Base-by-base conservation (phyloP, 1,140 invertebrate genomes). In the Agrypnia vestita region DNA sequence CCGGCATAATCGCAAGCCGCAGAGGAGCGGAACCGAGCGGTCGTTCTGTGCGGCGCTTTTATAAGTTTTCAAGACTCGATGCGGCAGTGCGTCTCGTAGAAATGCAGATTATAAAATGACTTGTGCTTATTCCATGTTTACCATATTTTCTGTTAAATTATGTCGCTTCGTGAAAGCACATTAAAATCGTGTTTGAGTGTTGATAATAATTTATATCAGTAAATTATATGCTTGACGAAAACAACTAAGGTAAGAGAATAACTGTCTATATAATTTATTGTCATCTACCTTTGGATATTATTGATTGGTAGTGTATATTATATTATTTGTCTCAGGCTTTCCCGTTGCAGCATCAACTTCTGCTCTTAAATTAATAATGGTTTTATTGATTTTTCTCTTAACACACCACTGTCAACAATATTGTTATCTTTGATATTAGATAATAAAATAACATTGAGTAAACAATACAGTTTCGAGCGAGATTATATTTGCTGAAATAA, bases 61-160 rank as follows among this genome's bases (percentile, higher is more conserved):
- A 64, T n/a, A 64, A 43, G 35, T 64, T 64, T 13, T 64, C n/a
- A n/a, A 64, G 8, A 69, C 44, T 17, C 44, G 0, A n/a, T 46
- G 44, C 64, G 44, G 9, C 9, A 69, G 15, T 17, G 64, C 46
- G 35, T 15, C n/a, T 69, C 64, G n/a, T 12, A 17, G 12, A 69
- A 69, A 69, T 69, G 64, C 15, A 11, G n/a, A 47, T 69, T 69
- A 46, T 17, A 69, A 69, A 69, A 69, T 69, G 44, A 47, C 43
- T 9, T 10, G 64, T 69, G 64, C 13, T 47, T 69, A 69, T 47
- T 69, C 44, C 17, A 43, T 69, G 64, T 69, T 69, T 25, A 62
- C 19, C 9, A 15, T 47, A 11, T 17, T 46, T 11, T 69, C 64
- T 15, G n/a, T 47, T 69, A 46, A 69, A 69, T 47, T 69, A 69